These are phyloP conservation scores for Lithophane socia DNA, from an alignment of 2,888 invertebrate species.

Conservation along the genomic window DNA sequence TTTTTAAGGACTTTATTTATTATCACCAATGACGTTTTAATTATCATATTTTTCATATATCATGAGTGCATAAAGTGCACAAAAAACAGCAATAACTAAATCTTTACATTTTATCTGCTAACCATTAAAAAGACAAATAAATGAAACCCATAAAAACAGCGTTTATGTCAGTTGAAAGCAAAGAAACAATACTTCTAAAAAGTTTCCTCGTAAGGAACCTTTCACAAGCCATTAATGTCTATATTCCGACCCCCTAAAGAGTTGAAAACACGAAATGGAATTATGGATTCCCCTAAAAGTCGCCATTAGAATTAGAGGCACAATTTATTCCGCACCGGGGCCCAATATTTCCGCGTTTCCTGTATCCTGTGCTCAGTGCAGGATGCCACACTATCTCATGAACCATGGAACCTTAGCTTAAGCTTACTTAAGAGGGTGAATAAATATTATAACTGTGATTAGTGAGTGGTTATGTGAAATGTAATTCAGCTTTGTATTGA, in stretches of 20 bases:
- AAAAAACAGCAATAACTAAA: conserved; percentile 6
- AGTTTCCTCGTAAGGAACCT: conserved; percentile 83
- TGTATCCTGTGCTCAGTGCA: conserved; percentile 52
- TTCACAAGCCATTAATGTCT: conserved; percentile 87
- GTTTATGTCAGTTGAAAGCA: conserved; percentile 65
- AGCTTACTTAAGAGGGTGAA: conserved; percentile 40
- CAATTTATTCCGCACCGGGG: conserved; percentile 84
- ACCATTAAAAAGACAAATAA: conserved; percentile 45
- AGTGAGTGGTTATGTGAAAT: conserved; percentile 21
- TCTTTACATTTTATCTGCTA: conserved; percentile 2
- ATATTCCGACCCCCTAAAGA: conserved; percentile 86
- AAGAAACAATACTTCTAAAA: conserved; percentile 79
- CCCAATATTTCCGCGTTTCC: conserved; percentile 75
- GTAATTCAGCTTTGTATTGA: conserved; percentile 4
- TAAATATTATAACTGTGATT: conserved; percentile 46
- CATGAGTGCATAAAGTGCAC: neutral
- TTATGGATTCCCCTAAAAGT: conserved; percentile 88
- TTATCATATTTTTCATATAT: neutral
- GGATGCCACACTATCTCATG: conserved; percentile 53
- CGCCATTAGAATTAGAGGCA: conserved; percentile 86
- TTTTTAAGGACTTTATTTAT: conserved; percentile 3
- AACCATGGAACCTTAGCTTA: conserved; percentile 32
- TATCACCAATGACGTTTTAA: neutral
- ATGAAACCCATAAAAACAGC: conserved; percentile 58
- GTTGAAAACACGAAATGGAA: conserved; percentile 89